These are phyloP conservation scores for Lithophane leautieri DNA, from an alignment of 2,888 invertebrate species.

Conservation along the genomic window DNA sequence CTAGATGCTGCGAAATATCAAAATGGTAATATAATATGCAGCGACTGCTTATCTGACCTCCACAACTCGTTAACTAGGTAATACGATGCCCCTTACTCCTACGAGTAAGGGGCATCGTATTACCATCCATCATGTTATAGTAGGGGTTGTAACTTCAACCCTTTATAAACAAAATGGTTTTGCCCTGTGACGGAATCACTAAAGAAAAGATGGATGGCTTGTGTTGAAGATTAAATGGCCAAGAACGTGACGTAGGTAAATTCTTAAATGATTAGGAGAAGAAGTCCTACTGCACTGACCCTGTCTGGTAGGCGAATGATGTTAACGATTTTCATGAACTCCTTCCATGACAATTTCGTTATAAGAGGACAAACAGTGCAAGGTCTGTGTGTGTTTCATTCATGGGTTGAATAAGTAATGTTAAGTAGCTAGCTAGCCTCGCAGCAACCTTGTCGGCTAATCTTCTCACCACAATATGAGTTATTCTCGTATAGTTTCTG, in stretches of 20 bases:
- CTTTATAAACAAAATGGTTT: background rate
- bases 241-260: background rate
- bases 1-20: background rate
- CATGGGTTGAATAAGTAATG: constrained; percentile 32
- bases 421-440: constrained; percentile 18
- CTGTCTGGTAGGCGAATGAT: background rate
- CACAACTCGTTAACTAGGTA: background rate
- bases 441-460: constrained; percentile 8
- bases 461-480: background rate
- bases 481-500: background rate
- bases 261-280: background rate
- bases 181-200: background rate
- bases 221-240: background rate
- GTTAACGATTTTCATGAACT: background rate
- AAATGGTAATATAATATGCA: too few species aligned
- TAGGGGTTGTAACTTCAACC: background rate
- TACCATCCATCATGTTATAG: too few species aligned
- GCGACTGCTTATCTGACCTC: background rate
- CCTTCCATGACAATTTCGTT: too few species aligned
- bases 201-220: too few species aligned
- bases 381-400: constrained; percentile 4
- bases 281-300: too few species aligned
- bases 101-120: too few species aligned
- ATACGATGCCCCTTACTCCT: background rate
- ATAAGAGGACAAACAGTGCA: background rate